Evolutionary conservation across 2,113 vertebrate genomes (phyloP).

Genomic region (Oplegnathus fasciatus): DNA sequence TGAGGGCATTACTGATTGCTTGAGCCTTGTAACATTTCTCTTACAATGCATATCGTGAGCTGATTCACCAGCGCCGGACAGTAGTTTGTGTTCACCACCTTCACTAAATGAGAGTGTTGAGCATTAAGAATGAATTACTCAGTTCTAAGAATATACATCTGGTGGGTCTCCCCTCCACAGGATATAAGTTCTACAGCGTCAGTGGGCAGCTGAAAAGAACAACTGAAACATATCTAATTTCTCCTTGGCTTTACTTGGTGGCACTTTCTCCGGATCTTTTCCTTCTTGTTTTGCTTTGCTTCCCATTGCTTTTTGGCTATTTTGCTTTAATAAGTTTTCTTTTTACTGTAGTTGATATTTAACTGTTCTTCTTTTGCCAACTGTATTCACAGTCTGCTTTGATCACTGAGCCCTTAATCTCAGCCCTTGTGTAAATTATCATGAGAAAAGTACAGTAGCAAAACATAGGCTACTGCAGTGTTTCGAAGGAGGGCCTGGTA

Average conservation of each 20-base stretch:
- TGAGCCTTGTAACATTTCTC: neutral
- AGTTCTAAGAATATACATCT: neutral
- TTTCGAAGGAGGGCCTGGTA: neutral
- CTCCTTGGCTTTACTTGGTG: neutral
- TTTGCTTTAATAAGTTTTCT: neutral
- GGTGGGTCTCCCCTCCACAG: neutral
- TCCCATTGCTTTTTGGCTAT: neutral
- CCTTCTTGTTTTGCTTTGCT: neutral
- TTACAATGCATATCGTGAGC: neutral
- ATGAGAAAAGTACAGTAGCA: neutral
- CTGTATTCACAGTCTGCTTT: neutral
- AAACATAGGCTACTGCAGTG: neutral
- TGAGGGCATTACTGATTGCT: neutral
- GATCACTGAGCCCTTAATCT: neutral
- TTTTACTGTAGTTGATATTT: neutral
- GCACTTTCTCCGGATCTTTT: neutral
- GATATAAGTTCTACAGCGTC: neutral
- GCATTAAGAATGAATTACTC: conserved; percentile 40
- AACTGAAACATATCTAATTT: neutral
- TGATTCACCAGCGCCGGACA: neutral
- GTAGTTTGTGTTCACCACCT: neutral
- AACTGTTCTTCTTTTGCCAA: neutral
- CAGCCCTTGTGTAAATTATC: neutral
- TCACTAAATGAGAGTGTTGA: neutral
- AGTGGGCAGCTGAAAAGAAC: neutral